phyloP scores from a whole-genome alignment of 2,888 invertebrate genomes.

The Merodon equestris region DNA sequence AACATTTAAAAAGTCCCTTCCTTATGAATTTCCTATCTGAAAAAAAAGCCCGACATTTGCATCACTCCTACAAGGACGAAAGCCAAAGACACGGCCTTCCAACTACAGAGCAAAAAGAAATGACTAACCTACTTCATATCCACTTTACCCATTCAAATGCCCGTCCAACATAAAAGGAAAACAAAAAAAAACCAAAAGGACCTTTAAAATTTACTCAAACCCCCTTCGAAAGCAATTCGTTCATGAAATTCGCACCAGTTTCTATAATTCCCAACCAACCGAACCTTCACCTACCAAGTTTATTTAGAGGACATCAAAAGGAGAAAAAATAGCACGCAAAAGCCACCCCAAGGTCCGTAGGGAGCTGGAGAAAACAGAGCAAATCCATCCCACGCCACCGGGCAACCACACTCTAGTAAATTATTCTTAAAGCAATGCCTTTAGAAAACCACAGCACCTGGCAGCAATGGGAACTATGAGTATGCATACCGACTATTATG shows the following conservation, averaged over 20 bases:
- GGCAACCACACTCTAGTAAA: constrained; percentile 56
- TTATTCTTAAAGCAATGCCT: constrained; percentile 64
- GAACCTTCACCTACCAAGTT: constrained; percentile 53
- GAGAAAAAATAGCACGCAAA: no score
- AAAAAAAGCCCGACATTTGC: constrained; percentile 43
- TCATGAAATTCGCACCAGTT: constrained; percentile 39
- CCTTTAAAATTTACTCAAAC: constrained; percentile 27
- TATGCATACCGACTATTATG: constrained; percentile 41
- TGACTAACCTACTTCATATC: constrained; percentile 57
- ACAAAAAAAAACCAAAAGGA: neutral
- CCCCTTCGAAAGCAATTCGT: constrained; percentile 15
- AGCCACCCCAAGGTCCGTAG: constrained; percentile 10
- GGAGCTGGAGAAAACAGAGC: constrained; percentile 2
- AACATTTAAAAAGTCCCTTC: constrained; percentile 43
- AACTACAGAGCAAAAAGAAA: constrained; percentile 40
- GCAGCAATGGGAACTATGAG: constrained; percentile 46
- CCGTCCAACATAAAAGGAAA: constrained; percentile 23
- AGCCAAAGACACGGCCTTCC: no score
- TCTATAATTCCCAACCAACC: constrained; percentile 38
- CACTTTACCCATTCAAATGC: constrained; percentile 28
- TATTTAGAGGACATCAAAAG: constrained; percentile 50
- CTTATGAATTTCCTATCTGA: neutral
- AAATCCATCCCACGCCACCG: constrained; percentile 14
- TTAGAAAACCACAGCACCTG: constrained; percentile 45
- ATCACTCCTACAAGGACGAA: constrained; percentile 46